Conservation (phyloP, 2,113 vertebrate genomes). For the Plotosus lineatus region DNA sequence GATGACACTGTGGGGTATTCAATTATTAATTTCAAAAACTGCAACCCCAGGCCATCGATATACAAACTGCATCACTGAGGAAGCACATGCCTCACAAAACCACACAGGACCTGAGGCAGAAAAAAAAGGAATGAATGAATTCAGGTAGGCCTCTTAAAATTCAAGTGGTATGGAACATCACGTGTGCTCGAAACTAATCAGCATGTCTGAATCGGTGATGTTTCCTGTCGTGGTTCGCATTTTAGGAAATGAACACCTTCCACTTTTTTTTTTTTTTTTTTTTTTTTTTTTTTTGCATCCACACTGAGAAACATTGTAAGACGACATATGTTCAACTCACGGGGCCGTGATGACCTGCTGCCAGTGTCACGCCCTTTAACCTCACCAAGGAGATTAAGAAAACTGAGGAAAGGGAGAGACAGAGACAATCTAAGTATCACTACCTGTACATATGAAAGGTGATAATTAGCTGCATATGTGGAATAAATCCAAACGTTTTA, state of each 20-base stretch:
- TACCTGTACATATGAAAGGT: slow-evolving; percentile 6
- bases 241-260: background rate
- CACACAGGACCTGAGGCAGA: background rate
- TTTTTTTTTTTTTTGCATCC: slow-evolving; percentile 40
- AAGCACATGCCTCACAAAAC: background rate
- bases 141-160: no score
- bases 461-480: slow-evolving; percentile 25
- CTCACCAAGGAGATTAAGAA: background rate
- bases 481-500: background rate
- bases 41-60: background rate
- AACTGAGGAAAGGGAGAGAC: background rate
- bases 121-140: background rate
- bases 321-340: slow-evolving; percentile 61
- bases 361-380: slow-evolving; percentile 58
- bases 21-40: background rate
- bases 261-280: background rate
- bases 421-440: background rate
- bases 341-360: slow-evolving; percentile 52
- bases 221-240: background rate
- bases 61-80: slow-evolving; percentile 14
- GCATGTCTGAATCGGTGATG: background rate
- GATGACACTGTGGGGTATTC: slow-evolving; percentile 11
- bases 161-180: background rate
- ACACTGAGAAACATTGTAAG: slow-evolving; percentile 42
- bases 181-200: background rate